Evolutionary conservation across 1,140 invertebrate genomes (phyloP).

Genomic region (Drosophila jambulina): DNA sequence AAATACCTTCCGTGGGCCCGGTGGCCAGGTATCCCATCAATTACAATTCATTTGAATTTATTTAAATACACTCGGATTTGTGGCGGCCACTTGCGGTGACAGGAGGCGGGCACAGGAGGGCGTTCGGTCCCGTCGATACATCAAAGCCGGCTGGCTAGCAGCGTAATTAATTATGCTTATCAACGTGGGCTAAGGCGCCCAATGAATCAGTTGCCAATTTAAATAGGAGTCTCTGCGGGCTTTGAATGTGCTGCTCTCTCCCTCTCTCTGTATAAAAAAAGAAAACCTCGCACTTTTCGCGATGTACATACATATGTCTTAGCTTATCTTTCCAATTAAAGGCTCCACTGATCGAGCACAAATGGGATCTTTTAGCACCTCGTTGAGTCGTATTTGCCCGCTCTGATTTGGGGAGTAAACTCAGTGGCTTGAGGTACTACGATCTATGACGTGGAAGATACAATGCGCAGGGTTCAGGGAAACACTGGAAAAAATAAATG

Average conservation of each 20-base stretch:
- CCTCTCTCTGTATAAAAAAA: conserved; percentile 4
- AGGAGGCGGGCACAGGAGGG: neutral
- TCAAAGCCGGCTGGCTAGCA: conserved; percentile 57
- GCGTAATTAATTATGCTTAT: conserved; percentile 79
- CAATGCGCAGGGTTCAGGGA: neutral
- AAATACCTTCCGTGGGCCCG: conserved; percentile 4
- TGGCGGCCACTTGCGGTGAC: conserved; percentile 36
- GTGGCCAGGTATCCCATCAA: conserved; percentile 56
- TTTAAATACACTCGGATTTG: conserved; percentile 78
- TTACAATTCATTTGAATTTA: conserved; percentile 81
- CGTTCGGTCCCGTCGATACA: conserved; percentile 54
- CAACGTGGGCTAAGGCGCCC: conserved; percentile 57
- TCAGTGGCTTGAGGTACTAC: conserved; percentile 1
- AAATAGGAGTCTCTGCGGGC: conserved; percentile 36
- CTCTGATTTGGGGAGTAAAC: conserved; percentile 59
- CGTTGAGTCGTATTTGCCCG: conserved; percentile 60
- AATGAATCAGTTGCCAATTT: conserved; percentile 73
- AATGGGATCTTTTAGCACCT: conserved; percentile 75
- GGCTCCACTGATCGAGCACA: conserved; percentile 38
- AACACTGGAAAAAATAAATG: neutral
- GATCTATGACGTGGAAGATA: conserved; percentile 24
- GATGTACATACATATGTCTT: neutral
- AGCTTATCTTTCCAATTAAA: conserved; percentile 52
- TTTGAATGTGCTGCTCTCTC: conserved; percentile 10
- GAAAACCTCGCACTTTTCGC: conserved; percentile 56